A percentile compares a stretch with the other conserved stretches of the same genome.
phyloP scores from a whole-genome alignment of 2,113 vertebrate species.

The Nerophis lumbriciformis region DNA sequence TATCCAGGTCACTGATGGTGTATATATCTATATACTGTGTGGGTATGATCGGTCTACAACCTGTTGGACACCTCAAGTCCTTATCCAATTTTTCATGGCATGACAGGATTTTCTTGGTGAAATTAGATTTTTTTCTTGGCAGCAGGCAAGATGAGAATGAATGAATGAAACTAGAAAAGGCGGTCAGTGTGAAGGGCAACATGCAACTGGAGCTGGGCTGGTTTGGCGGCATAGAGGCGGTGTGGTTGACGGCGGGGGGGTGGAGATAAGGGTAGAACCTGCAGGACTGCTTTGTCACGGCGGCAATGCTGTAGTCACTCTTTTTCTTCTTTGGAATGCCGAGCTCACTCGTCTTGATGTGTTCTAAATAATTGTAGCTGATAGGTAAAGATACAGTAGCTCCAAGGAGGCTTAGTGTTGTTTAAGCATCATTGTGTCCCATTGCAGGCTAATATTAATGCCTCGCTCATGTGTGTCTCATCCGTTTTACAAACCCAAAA shows the following conservation, averaged over 20 bases:
- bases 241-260: conserved; percentile 8
- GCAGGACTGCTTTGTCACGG: conserved; percentile 70
- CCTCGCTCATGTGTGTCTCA: too few species aligned
- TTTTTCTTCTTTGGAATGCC: conserved; percentile 2
- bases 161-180: conserved; percentile 56
- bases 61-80: conserved; percentile 31
- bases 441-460: too few species aligned
- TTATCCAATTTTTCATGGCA: conserved; percentile 9
- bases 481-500: too few species aligned
- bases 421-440: too few species aligned
- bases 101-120: conserved; percentile 4
- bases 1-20: conserved; percentile 39
- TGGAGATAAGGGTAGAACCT: conserved; percentile 56
- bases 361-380: background rate
- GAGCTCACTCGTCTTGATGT: conserved; percentile 17
- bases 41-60: conserved; percentile 19
- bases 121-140: conserved; percentile 17
- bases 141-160: conserved; percentile 33
- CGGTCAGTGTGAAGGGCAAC: conserved; percentile 30
- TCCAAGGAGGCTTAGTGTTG: too few species aligned
- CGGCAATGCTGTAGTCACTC: conserved; percentile 50
- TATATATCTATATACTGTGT: background rate
- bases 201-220: conserved; percentile 17
- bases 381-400: too few species aligned
- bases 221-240: conserved; percentile 12